A percentile compares a stretch with the other conserved stretches of the same genome.
phyloP scores from a whole-genome alignment of 2,888 invertebrate genomes.

The Leptopilina drosophilae region DNA sequence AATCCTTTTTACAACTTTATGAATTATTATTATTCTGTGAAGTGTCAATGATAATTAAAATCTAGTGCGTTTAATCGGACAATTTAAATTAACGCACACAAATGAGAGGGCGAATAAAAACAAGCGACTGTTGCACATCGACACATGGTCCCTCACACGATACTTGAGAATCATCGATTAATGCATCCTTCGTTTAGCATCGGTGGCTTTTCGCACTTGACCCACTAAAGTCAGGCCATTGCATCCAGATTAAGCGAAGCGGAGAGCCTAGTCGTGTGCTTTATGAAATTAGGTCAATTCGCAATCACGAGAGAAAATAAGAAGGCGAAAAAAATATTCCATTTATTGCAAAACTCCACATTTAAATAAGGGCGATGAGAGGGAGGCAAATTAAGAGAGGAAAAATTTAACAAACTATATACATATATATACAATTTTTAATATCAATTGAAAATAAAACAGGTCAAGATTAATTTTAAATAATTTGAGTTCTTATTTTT shows the following conservation, averaged over 20 bases:
- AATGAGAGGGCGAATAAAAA: background rate
- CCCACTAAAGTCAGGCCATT: constrained; percentile 29
- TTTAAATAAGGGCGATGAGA: background rate
- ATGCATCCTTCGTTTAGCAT: constrained; percentile 32
- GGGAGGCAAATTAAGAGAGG: background rate
- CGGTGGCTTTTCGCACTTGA: constrained; percentile 35
- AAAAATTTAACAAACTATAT: background rate
- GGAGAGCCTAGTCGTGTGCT: constrained; percentile 14
- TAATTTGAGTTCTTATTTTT: too few species aligned
- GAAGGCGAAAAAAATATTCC: background rate
- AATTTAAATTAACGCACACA: constrained; percentile 1
- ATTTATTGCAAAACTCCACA: constrained; percentile 9
- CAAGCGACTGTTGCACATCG: constrained; percentile 30
- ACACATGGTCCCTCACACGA: background rate
- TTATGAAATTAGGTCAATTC: constrained; percentile 27
- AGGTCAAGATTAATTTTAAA: too few species aligned
- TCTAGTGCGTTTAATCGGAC: constrained; percentile 8
- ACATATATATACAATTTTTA: too few species aligned
- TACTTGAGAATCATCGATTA: constrained; percentile 34
- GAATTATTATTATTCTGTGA: background rate
- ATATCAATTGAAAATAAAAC: too few species aligned
- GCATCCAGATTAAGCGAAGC: constrained; percentile 30
- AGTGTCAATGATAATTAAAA: constrained; percentile 19
- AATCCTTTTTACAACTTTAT: background rate
- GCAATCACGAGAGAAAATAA: constrained; percentile 22